Evolutionary conservation across 2,888 invertebrate species (phyloP), one percentile per base, ranked within the genome.

Genomic region (Lepidocyrtoides sp.): DNA sequence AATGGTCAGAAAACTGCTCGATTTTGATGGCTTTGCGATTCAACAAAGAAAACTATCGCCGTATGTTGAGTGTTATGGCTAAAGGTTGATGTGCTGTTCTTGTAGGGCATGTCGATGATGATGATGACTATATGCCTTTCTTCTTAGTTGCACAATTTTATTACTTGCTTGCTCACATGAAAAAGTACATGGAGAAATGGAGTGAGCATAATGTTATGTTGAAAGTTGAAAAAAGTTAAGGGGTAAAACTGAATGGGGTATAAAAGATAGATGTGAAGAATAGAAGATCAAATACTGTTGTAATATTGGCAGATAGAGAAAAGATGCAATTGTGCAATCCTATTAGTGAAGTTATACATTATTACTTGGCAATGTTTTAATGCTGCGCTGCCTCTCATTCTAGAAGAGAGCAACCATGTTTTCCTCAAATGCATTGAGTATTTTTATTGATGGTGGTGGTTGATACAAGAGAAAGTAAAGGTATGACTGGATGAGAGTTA

Each of bases 321-420:
- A 75, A 57, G 85, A 85, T 90, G 90, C 90, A 90, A 79, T 90
- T 90, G 85, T 90, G 90, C 90, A 90, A 69, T 90, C 69, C 69
- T 69, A 79, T 90, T 79, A 44, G 41, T 51, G 63, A 17, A 36
- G n/a, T 14, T 69, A 69, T 36, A 36, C 23, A 82, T 36, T 90
- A 72, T 72, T 72, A 41, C 57, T 66, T 84, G 83, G 85, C 84
- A 79, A 90, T 85, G 81, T 84, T 63, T 90, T 85, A 90, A 90
- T 90, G 90, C 90, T 90, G 90, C 90, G 81, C 23, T 85, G 84
- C 75, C 54, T 72, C 54, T 84, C 66, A 29, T 54, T 69, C 48
- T 12, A 2, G 10, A 0, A 29, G 29, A 26, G 23, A 26, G 29
- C 12, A 63, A 26, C 17, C 17, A 17, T 41, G 10, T 41, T 41